Evolutionary conservation across 2,113 vertebrate genomes (phyloP), one percentile per base, ranked within the genome.

Genomic region (Lepisosteus oculatus): DNA sequence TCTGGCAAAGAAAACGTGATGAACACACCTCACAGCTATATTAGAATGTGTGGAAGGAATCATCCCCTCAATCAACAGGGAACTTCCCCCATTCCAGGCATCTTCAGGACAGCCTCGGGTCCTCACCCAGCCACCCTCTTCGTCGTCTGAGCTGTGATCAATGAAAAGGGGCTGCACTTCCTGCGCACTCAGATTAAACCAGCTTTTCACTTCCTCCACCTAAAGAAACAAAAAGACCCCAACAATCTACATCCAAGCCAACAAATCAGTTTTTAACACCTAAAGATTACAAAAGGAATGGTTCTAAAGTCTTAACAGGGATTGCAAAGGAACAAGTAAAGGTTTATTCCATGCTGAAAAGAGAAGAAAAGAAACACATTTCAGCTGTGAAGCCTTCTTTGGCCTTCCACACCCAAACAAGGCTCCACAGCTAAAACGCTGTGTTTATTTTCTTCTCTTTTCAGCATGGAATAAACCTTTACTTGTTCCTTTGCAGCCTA

Each of bases 151-250:
- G 4, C n/a, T 15, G 0, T n/a, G 75, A 9, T 82, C 85, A 0
- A 80, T 78, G 67, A 95, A 95, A 11, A 95, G 55, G 0, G 97
- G 96, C 85, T 99, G 97, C 43, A 91, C 56, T 65, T 99, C 93
- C 89, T 99, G 97, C 0, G 90, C 90, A 0, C 89, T 90, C 6
- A 93, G 87, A 77, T 98, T 91, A 3, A 94, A 95, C 97, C 97
- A 99, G 68, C 87, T 87, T 62, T 82, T 87, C 0, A 71, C 41
- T 0, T 72, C 82, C 80, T 94, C 93, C 45, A 83, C 80, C 97
- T 99, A 68, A 6, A 13, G 70, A 3, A 51, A 14, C 42, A 70
- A 15, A 11, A 55, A 3, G 17, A 56, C 67, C 13, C 29, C 3
- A 43, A 29, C 3, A 43, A 4, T 12, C 15, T 66, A n/a, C 11